Evolutionary conservation across 2,888 invertebrate genomes (phyloP).

Genomic region (Pediacus dermestoides): DNA sequence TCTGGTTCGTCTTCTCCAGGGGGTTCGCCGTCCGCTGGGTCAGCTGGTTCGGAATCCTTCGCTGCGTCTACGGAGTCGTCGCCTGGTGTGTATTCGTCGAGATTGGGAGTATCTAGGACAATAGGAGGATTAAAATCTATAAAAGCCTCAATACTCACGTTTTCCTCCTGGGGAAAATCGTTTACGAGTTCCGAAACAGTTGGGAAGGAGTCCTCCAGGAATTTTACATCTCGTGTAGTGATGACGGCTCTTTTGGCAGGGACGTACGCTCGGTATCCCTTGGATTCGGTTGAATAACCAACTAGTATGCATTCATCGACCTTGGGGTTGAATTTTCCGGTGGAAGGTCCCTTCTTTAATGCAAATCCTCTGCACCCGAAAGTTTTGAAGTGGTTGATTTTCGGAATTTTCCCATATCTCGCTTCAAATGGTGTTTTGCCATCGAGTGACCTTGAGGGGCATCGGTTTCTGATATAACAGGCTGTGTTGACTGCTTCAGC

Average conservation of each 20-base stretch:
- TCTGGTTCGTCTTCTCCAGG: background rate
- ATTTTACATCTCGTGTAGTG: conserved; percentile 19
- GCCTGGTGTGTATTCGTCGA: too few relatives aligned
- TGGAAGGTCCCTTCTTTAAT: conserved; percentile 14
- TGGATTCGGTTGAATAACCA: conserved; percentile 19
- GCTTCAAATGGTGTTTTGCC: conserved; percentile 37
- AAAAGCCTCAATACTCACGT: background rate
- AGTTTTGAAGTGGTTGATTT: conserved; percentile 37
- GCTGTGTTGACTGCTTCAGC: conserved; percentile 20
- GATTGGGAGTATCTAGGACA: background rate
- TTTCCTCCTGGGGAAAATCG: too few relatives aligned
- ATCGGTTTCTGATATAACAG: conserved; percentile 26
- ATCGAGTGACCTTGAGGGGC: conserved; percentile 14
- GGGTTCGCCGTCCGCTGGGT: too few relatives aligned
- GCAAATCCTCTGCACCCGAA: conserved; percentile 37
- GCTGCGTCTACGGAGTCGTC: too few relatives aligned
- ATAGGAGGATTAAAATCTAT: background rate
- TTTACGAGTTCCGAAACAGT: too few relatives aligned
- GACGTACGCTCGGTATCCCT: conserved; percentile 23
- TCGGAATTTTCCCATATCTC: conserved; percentile 30
- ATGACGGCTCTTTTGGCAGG: conserved; percentile 7
- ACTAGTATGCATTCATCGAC: too few relatives aligned
- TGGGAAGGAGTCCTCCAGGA: conserved; percentile 1
- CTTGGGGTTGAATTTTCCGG: too few relatives aligned
- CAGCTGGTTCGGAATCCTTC: background rate